Evolutionary conservation across 2,113 vertebrate genomes (phyloP), one percentile per base, ranked within the genome.

Genomic region (Oreochromis aureus): DNA sequence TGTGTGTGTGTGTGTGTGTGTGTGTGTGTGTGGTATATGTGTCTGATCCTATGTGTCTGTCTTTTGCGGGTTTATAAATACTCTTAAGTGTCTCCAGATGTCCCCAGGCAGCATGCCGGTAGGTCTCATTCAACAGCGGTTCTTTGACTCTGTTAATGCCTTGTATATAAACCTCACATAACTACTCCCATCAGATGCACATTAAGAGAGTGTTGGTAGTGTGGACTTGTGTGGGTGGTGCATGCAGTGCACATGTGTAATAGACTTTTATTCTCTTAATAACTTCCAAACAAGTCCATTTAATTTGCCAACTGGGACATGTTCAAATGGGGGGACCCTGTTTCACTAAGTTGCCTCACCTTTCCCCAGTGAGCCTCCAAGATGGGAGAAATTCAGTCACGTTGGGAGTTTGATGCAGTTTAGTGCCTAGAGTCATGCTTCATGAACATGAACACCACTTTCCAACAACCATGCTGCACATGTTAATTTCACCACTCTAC

Each of bases 81-180:
- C 87, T 80, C 81, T 19, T 93, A 95, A 96, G 92, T 94, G 92
- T 94, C 85, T 95, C 94, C 96, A 96, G 95, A 96, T 96, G 95
- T 93, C 94, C 91, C 46, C 76, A 78, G 90, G 93, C 91, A 89
- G 85, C 92, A 86, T 13, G 82, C 92, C 48, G 94, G 94, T 95
- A 84, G 93, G 93, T 93, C 93, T 90, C 56, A 85, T 91, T 93
- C 92, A 92, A 90, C 93, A 90, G 92, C 92, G 87, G 84, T 84
- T 91, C 89, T 95, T 94, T 93, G 82, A 93, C 90, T 95, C 89
- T 86, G 93, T 94, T 95, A 96, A 95, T 94, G 89, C 71, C 90
- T 84, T 90, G 81, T 95, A 91, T 94, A 94, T 95, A 93, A 96
- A 96, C 92, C 94, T 95, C 87, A 83, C 58, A 83, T 94, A 94